phyloP scores from a whole-genome alignment of 2,113 vertebrate genomes.

The Eolophus roseicapilla region DNA sequence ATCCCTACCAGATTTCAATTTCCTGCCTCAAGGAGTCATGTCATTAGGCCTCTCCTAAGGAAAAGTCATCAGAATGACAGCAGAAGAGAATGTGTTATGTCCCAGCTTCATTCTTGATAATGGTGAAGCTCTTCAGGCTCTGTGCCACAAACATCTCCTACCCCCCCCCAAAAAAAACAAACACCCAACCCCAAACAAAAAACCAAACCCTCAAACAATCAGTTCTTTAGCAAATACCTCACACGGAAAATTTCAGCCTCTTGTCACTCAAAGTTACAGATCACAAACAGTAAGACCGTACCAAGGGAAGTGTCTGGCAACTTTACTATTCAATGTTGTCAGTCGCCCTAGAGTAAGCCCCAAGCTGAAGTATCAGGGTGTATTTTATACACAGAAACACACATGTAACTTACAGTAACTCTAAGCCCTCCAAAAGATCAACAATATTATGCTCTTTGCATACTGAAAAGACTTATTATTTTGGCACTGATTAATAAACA shows the following conservation, averaged over 20 bases:
- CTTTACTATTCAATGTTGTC: neutral
- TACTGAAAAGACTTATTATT: neutral
- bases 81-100: neutral
- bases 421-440: neutral
- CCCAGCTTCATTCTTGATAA: neutral
- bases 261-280: neutral
- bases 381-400: neutral
- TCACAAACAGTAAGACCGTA: fast-evolving
- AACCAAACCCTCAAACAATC: neutral
- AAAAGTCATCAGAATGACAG: neutral
- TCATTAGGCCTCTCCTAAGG: neutral
- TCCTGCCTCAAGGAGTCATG: neutral
- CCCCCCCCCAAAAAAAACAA: fast-evolving
- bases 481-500: neutral
- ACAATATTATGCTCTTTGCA: neutral
- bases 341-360: neutral
- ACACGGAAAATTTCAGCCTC: neutral
- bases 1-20: conserved; percentile 1
- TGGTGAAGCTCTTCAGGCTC: neutral
- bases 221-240: neutral
- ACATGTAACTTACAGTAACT: neutral
- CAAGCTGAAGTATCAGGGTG: neutral
- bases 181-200: neutral
- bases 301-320: neutral
- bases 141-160: neutral